Conservation (phyloP, 2,113 vertebrate species). For the Cacatua alba region DNA sequence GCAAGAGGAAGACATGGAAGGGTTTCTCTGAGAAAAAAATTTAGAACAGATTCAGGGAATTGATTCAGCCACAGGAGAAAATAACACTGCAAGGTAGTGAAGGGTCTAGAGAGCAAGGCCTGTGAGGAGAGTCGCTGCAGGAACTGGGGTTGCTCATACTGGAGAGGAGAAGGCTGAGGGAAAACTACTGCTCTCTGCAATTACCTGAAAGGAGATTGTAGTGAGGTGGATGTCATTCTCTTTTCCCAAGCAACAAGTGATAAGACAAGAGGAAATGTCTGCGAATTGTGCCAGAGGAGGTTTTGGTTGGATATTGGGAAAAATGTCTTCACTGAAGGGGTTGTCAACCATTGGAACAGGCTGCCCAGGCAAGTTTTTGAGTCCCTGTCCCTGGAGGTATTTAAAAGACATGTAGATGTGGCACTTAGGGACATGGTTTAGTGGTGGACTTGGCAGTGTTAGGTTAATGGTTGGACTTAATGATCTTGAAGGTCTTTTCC, state of each 20-base stretch:
- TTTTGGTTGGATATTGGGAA: background rate
- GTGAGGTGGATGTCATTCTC: rapidly evolving
- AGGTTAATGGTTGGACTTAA: background rate
- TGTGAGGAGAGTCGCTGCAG: background rate
- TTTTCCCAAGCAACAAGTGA: background rate
- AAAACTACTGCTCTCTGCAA: background rate
- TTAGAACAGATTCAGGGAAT: background rate
- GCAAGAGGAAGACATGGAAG: background rate
- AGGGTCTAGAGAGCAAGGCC: background rate
- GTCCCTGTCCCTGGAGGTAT: background rate
- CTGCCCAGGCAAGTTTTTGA: background rate
- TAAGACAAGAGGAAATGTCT: rapidly evolving
- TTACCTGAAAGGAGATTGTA: background rate
- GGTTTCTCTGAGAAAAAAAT: background rate
- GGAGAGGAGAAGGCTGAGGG: background rate
- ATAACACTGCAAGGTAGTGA: background rate
- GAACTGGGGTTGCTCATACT: background rate
- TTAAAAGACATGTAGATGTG: background rate
- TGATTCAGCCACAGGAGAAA: background rate
- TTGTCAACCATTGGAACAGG: background rate
- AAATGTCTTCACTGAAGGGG: background rate
- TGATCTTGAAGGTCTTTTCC: background rate
- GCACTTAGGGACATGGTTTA: background rate
- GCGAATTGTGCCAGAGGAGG: rapidly evolving
- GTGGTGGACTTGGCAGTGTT: background rate